These are phyloP conservation scores for Thalpophila matura DNA, from an alignment of 2,888 invertebrate species.

Conservation along the genomic window DNA sequence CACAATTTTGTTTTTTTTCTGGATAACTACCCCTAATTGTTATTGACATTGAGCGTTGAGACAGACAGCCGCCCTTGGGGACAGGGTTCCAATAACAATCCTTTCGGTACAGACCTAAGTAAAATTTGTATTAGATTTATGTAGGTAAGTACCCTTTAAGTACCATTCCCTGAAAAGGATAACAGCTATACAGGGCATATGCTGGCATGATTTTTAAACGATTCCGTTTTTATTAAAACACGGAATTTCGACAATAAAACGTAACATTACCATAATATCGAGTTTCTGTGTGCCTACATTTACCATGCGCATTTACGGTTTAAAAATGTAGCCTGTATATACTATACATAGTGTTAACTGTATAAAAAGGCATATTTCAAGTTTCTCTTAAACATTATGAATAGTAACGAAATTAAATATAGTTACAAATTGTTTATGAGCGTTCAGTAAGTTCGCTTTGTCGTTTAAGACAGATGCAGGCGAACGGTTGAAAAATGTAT, in stretches of 20 bases:
- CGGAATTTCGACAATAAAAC: constrained; percentile 4
- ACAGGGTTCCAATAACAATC: no score
- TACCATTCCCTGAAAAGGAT: constrained; percentile 15
- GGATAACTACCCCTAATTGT: neutral
- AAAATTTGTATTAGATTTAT: no score
- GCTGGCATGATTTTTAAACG: constrained; percentile 35
- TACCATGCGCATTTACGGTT: constrained; percentile 15
- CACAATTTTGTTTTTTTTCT: neutral
- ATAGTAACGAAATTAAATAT: constrained; percentile 39
- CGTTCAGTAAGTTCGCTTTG: constrained; percentile 26
- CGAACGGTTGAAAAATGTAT: no score
- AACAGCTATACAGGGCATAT: constrained; percentile 18
- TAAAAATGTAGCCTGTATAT: constrained; percentile 40
- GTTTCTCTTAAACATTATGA: constrained; percentile 50
- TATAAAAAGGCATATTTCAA: constrained; percentile 46
- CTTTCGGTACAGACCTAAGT: no score
- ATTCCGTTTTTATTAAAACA: constrained; percentile 33
- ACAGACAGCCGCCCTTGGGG: no score
- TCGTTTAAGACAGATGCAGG: constrained; percentile 33
- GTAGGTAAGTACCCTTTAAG: constrained; percentile 17
- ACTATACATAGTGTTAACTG: constrained; percentile 41
- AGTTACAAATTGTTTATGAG: constrained; percentile 34
- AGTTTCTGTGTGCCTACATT: constrained; percentile 27
- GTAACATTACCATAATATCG: constrained; percentile 18
- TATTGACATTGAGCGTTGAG: neutral